Conservation (phyloP, 2,888 invertebrate genomes). For the Tipula unca region DNA sequence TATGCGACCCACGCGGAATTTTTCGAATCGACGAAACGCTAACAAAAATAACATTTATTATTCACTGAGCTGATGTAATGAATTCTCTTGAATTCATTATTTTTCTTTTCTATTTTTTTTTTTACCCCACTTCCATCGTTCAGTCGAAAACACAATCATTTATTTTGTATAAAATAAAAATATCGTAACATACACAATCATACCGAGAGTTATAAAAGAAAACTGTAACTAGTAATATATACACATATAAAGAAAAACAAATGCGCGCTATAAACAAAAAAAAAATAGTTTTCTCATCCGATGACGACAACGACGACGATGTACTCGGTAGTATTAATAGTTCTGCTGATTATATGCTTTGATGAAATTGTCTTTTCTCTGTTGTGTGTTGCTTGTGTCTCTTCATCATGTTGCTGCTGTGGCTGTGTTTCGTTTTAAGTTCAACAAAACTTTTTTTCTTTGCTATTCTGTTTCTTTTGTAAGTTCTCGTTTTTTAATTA, state of each 20-base stretch:
- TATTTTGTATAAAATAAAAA: neutral
- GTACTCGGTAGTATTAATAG: neutral
- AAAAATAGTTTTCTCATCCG: neutral
- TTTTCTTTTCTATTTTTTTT: neutral
- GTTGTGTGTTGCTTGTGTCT: neutral
- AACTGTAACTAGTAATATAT: neutral
- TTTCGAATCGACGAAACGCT: neutral
- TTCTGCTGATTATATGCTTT: neutral
- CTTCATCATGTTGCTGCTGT: neutral
- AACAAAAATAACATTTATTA: neutral
- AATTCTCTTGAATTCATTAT: neutral
- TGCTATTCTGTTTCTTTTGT: neutral
- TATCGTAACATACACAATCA: neutral
- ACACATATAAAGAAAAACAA: neutral
- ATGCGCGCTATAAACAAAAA: neutral
- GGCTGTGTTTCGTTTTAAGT: neutral
- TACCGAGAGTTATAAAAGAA: neutral
- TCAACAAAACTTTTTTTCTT: neutral
- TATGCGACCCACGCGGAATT: neutral
- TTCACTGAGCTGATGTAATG: neutral
- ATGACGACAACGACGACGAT: neutral
- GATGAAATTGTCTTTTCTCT: neutral
- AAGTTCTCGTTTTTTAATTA: neutral
- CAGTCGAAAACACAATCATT: neutral
- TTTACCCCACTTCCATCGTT: constrained; percentile 1